Evolutionary conservation across 2,888 invertebrate species (phyloP), one percentile per base, ranked within the genome.

Genomic region (Dasysyrphus albostriatus): DNA sequence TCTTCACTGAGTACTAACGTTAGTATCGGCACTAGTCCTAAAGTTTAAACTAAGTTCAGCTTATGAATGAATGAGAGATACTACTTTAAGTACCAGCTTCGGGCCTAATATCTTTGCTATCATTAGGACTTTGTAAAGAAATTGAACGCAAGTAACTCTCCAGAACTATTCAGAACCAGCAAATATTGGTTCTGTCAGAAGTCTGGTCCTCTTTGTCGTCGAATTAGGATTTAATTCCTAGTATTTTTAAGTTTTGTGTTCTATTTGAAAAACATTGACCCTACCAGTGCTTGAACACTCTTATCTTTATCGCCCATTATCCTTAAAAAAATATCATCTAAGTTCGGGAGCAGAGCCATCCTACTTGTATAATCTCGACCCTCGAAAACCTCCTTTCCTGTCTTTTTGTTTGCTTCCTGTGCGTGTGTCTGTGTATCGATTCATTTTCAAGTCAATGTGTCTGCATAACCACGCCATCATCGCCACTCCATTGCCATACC

Each of bases 301-400:
- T 65, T 47, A 65, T 65, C 65, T 29, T 34, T 32, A 65, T 16
- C 10, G 65, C 44, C 65, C 65, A 65, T 65, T 65, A 34, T 34
- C 42, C 65, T 47, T 16, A 32, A 65, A 65, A 47, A 32, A 65
- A 65, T 32, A 32, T 44, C 16, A 65, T 47, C 32, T 47, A 65
- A 65, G 47, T 65, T 47, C 47, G 65, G 32, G 16, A 65, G 32
- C 47, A 65, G 10, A 65, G 9, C 16, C 47, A 6, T 44, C n/a
- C 12, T 12, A 29, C 51, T 54, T 3, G 14, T 54, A 24, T 24
- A 29, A 59, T 59, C 47, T 14, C 65, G 47, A 44, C 65, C 47
- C 65, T 47, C 32, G n/a, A 65, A 65, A 32, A 65, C 65, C 65
- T 44, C 65, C 29, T 65, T 65, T 65, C 29, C 65, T 65, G 44